Base-by-base conservation (phyloP, 2,888 invertebrate species). In the Drosophila pseudotakahashii region DNA sequence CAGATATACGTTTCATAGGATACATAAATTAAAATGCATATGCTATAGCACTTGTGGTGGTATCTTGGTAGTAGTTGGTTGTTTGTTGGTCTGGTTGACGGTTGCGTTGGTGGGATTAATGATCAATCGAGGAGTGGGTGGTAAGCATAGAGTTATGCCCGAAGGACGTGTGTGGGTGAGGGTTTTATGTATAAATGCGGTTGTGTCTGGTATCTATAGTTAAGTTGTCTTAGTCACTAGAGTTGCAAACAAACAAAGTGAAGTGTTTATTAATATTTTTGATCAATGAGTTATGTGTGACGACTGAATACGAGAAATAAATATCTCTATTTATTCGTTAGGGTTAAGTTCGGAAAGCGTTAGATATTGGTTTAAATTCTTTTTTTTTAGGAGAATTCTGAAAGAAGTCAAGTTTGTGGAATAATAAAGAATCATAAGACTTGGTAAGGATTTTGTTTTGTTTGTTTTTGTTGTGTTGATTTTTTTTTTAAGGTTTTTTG, bases 231-330 rank as follows among this genome's bases (percentile, higher is more conserved):
- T 83, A 78, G 41, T 55, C 32, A 61, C 75, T 83, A 77, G 26
- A 78, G 87, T 88, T 88, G 89, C 89, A 83, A 76, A 88, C 83
- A 81, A 68, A 66, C 70, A 73, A 73, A 80, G 84, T 83, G 87
- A 78, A 75, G 73, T 85, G 76, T 79, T 68, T 67, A 69, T 69
- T 62, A 69, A 42, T 68, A 52, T 30, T 71, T 63, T 73, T 87
- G 85, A 85, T 85, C 85, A 85, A 85, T 85, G 85, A 89, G 86
- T 88, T 88, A 89, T 85, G 86, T 75, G 73, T 81, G 73, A 80
- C 70, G 80, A 77, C 59, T 67, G 68, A 75, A 14, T 50, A 45
- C 50, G 60, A 79, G 60, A 70, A 53, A 74, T 50, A 63, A 10
- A 51, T 58, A 54, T 58, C 42, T 34, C 37, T 50, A 45, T 47